Base-by-base conservation (phyloP, 2,888 invertebrate genomes). In the Tortrix viridana region DNA sequence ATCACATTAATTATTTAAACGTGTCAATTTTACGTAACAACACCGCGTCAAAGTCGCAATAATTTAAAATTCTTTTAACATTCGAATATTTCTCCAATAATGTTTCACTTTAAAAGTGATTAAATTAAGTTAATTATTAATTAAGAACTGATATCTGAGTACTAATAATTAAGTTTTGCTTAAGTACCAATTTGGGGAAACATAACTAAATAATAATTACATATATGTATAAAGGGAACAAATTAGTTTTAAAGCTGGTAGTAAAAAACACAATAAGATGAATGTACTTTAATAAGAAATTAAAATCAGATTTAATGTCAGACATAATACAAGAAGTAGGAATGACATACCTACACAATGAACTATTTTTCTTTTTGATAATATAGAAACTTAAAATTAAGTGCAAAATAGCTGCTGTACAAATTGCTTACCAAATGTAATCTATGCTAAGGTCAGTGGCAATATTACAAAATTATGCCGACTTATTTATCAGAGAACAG, bases 11-110 rank as follows among this genome's bases (percentile, higher is more conserved):
- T 56, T 55, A 66, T 55, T 41, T 59, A 63, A 32, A 60, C 3
- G 53, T 67, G 55, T 64, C 63, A 63, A 71, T 69, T 68, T 69
- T 74, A 75, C 66, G 65, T 66, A 68, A 67, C 67, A 69, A 67
- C 65, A 64, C 63, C 72, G 72, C 68, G 68, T 66, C 58, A 65
- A 66, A 71, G 71, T 67, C 66, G 65, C 22, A 41, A 56, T 69
- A 66, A 65, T 60, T 23, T 68, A 7, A 63, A 70, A 58, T 47
- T 56, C 66, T 69, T 26, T 32, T 57, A 60, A 65, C 48, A 60
- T 54, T 46, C 59, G 52, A 66, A 65, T 38, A 41, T 54, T 55
- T 54, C 14, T 3, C 41, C 41, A 48, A 55, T 58, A 55, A 38
- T 49, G 22, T 57, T 20, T 20, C 62, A 62, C 62, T 62, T 62